These are phyloP conservation scores for Myanophis thanlyinensis DNA, from an alignment of 2,113 vertebrate species.

Conservation along the genomic window DNA sequence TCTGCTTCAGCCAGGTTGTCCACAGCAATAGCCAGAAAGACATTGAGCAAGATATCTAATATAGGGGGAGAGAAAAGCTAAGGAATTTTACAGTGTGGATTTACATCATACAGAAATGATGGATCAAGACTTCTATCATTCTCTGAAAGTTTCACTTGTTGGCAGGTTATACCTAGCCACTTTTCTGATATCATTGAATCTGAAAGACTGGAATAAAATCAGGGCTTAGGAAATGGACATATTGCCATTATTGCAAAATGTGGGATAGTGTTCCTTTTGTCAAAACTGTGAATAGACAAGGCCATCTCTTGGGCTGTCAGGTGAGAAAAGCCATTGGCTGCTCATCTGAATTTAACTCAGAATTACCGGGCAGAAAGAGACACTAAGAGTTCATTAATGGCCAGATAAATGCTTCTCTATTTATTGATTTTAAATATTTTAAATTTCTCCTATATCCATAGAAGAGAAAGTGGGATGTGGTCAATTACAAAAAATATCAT, in stretches of 20 bases:
- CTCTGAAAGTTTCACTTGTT: background rate
- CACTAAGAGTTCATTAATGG: background rate
- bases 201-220: background rate
- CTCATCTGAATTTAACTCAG: background rate
- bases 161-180: too few species aligned
- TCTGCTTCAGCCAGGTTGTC: conserved; percentile 96
- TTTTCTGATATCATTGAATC: background rate
- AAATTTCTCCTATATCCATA: background rate
- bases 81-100: conserved; percentile 59
- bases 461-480: background rate
- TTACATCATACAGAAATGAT: background rate
- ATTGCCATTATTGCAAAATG: background rate
- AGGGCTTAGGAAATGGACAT: background rate
- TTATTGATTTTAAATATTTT: background rate
- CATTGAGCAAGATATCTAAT: conserved; percentile 94
- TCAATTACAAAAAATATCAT: background rate
- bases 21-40: conserved; percentile 96
- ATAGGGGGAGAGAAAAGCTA: conserved; percentile 42
- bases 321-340: background rate
- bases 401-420: background rate
- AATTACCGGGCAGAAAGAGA: background rate
- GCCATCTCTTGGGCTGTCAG: background rate
- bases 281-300: background rate
- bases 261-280: background rate
- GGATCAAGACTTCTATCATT: background rate